Conservation (phyloP, 2,888 invertebrate genomes). For the Brenthis ino region DNA sequence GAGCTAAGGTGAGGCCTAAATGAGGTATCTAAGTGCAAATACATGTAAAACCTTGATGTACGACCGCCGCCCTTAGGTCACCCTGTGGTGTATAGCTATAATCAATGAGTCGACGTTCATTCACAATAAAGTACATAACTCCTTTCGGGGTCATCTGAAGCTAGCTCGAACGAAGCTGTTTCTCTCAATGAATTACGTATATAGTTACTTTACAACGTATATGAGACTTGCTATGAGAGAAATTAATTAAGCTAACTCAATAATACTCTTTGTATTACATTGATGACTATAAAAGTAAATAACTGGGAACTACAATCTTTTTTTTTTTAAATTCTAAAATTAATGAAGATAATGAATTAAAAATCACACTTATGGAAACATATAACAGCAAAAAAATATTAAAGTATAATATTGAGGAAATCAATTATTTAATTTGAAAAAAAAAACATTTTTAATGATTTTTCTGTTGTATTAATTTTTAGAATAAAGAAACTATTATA, state of each 20-base stretch:
- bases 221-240: slow-evolving; percentile 5
- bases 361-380: too few species aligned
- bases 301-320: not conserved
- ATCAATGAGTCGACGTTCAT: slow-evolving; percentile 78
- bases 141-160: slow-evolving; percentile 73
- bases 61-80: slow-evolving; percentile 76
- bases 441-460: too few species aligned
- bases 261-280: slow-evolving; percentile 11
- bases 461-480: too few species aligned
- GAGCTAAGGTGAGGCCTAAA: slow-evolving; percentile 31
- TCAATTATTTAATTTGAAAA: too few species aligned
- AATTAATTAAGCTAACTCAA: slow-evolving; percentile 3
- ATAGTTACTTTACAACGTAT: slow-evolving; percentile 19
- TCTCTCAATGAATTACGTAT: slow-evolving; percentile 55
- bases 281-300: not conserved
- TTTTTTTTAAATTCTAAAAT: too few species aligned
- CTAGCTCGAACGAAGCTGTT: slow-evolving; percentile 59
- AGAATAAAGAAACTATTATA: too few species aligned
- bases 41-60: slow-evolving; percentile 42
- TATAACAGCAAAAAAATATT: too few species aligned
- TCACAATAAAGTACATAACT: slow-evolving; percentile 74
- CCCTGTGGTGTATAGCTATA: slow-evolving; percentile 65
- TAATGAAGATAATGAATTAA: too few species aligned
- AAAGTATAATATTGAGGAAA: too few species aligned
- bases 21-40: slow-evolving; percentile 42